Conservation (phyloP, 2,888 invertebrate genomes). For the Melangyna quadrimaculata region DNA sequence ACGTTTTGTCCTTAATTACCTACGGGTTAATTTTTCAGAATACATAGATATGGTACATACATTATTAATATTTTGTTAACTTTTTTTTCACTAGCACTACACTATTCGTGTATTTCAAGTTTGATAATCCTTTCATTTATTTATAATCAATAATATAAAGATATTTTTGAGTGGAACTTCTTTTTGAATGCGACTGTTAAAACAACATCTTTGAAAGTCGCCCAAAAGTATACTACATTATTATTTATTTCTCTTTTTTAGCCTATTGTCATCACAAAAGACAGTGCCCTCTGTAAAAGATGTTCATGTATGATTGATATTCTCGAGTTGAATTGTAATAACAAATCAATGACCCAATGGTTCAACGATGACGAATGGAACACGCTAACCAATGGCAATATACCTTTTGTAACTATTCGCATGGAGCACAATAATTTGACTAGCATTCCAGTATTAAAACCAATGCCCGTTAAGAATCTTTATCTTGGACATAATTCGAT, state of each 20-base stretch:
- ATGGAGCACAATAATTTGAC: conserved; percentile 77
- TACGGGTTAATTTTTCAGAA: too few species aligned
- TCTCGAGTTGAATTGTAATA: conserved; percentile 83
- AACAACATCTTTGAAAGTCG: not conserved
- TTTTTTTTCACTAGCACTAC: not conserved
- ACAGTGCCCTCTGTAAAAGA: conserved; percentile 82
- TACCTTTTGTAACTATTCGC: conserved; percentile 76
- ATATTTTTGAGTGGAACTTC: not conserved
- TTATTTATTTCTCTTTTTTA: conserved; percentile 43
- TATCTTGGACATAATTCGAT: conserved; percentile 86
- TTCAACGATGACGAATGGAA: conserved; percentile 84
- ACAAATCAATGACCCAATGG: conserved; percentile 81
- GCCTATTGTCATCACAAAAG: conserved; percentile 73
- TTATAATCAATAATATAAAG: too few species aligned
- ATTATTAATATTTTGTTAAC: not conserved
- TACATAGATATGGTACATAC: too few species aligned
- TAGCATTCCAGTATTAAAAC: conserved; percentile 81
- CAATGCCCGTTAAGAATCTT: conserved; percentile 81
- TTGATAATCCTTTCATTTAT: too few species aligned
- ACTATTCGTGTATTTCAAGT: too few species aligned
- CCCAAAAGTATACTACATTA: conserved; percentile 51
- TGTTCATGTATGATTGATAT: conserved; percentile 82
- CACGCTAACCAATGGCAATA: conserved; percentile 75
- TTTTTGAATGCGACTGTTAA: not conserved
- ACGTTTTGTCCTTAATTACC: too few species aligned